Base-by-base conservation (phyloP, 2,797 vertebrate species). In the Eremophila alpestris region DNA sequence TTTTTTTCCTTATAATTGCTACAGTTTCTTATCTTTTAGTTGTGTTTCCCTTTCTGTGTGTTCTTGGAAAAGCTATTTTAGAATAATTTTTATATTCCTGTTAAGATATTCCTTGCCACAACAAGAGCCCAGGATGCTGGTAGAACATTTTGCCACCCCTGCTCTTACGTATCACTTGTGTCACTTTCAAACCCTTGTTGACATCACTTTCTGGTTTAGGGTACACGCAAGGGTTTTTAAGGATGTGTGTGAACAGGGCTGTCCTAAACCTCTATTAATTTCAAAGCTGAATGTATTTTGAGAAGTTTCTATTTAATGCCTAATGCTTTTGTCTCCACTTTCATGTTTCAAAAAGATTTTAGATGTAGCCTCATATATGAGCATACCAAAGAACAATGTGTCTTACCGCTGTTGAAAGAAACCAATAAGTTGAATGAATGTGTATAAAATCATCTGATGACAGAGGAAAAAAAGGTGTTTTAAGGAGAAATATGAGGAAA, bases 81-180 rank as follows among this genome's bases (percentile, higher is more conserved):
- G 32, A 46, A 49, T 32, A 1, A 30, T 56, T 43, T 87, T 0
- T 5, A 2, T 32, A 49, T 49, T 87, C 56, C 8, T 41, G 4
- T 54, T 69, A 58, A 73, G 20, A 58, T 9, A 22, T 63, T 71
- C 26, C 26, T 80, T 68, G 6, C 16, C 62, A 17, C 24, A 69
- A 21, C 3, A 36, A 23, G 45, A 81, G 20, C 10, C 9, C 6
- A 12, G 12, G 16, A 43, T 30, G 7, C 0, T 41, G 11, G 4
- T 10, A 40, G 16, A 40, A 45, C 0, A 7, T 59, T 92, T 80
- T 77, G 6, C 14, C 11, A n/a, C 4, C 4, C 9, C 2, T 10
- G 3, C 51, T 74, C 40, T 86, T 2, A 0, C 3, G 0, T 10
- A 13, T 22, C 1, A 19, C 46, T 76, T 85, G 3, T 32, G 20